phyloP scores from a whole-genome alignment of 2,888 invertebrate genomes.

The Endotricha flammealis region DNA sequence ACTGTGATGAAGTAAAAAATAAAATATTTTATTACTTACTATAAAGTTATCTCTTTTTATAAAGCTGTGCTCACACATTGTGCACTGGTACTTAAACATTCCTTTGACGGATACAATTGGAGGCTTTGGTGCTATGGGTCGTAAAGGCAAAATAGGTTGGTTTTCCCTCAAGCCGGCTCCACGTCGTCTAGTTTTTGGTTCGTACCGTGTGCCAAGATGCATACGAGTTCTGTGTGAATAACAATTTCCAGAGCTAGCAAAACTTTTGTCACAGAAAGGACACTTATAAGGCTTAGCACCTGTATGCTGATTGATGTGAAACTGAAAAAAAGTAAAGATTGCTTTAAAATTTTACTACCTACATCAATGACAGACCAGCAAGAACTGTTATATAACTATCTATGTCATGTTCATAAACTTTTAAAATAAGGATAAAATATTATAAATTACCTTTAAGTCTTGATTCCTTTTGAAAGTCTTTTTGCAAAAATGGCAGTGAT shows the following conservation, averaged over 20 bases:
- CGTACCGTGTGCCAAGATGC: conserved; percentile 78
- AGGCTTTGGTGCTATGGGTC: conserved; percentile 20
- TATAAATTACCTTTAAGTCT: conserved; percentile 79
- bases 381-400: too few species aligned
- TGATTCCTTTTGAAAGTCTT: conserved; percentile 86
- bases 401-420: too few species aligned
- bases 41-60: conserved; percentile 53
- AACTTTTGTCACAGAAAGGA: conserved; percentile 84
- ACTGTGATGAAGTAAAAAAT: too few species aligned
- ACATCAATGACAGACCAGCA: not conserved
- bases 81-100: conserved; percentile 48
- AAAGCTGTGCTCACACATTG: conserved; percentile 52
- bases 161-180: conserved; percentile 14
- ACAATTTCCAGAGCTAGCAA: conserved; percentile 85
- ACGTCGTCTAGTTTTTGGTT: conserved; percentile 22
- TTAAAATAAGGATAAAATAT: not conserved
- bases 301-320: conserved; percentile 87
- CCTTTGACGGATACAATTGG: conserved; percentile 32
- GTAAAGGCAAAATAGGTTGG: conserved; percentile 10
- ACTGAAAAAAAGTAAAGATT: conserved; percentile 57
- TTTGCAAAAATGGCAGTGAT: conserved; percentile 82
- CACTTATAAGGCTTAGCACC: conserved; percentile 85
- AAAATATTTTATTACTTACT: too few species aligned
- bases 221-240: conserved; percentile 85
- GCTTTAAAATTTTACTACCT: too few species aligned